phyloP scores from a whole-genome alignment of 2,797 vertebrate genomes.

The Centropyge bicolor region DNA sequence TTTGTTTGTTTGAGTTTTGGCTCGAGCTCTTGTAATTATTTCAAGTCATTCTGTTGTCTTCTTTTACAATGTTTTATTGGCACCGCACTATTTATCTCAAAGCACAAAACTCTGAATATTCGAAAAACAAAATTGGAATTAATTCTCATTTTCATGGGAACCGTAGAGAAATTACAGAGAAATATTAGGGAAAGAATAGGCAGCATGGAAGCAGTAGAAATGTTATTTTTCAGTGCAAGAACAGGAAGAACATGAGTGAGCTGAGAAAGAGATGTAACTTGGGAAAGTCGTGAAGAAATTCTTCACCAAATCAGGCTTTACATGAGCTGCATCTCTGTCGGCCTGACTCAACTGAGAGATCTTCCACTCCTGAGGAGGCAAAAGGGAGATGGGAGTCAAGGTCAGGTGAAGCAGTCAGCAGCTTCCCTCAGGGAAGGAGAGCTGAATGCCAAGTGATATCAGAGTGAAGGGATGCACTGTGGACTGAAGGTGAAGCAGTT shows the following conservation, averaged over 20 bases:
- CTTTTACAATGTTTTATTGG: background rate
- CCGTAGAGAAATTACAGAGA: no score
- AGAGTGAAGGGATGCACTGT: constrained; percentile 16
- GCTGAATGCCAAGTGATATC: constrained; percentile 37
- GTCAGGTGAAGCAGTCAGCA: constrained; percentile 38
- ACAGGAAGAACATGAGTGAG: background rate
- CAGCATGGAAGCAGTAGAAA: background rate
- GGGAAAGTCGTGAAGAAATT: constrained; percentile 3
- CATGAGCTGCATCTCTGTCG: constrained; percentile 1
- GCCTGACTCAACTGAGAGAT: constrained; percentile 6
- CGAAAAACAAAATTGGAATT: no score
- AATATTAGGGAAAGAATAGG: background rate
- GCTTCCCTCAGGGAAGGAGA: constrained; percentile 33
- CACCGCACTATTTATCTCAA: no score
- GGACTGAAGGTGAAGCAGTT: constrained; percentile 1
- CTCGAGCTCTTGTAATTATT: background rate
- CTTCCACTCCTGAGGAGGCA: background rate
- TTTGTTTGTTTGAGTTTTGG: background rate
- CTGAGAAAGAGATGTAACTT: background rate
- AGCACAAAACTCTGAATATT: no score
- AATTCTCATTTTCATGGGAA: no score
- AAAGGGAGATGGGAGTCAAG: constrained; percentile 32
- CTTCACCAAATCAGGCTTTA: constrained; percentile 25
- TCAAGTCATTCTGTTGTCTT: background rate
- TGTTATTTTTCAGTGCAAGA: background rate